Evolutionary conservation across 1,140 invertebrate genomes (phyloP).

Genomic region (Trinorchestia longiramus): DNA sequence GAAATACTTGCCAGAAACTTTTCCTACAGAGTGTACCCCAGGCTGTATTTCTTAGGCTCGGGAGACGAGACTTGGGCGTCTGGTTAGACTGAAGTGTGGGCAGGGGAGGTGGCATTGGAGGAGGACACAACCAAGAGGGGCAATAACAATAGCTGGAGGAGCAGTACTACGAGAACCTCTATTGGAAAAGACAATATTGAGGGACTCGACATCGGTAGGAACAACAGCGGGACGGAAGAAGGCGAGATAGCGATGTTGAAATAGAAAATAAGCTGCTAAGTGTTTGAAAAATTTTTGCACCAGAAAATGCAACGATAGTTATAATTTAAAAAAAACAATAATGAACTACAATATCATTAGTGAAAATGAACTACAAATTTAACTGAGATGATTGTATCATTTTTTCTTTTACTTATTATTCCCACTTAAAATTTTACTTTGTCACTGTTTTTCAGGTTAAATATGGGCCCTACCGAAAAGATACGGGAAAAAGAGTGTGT

Average conservation of each 20-base stretch:
- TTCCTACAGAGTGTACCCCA: background rate
- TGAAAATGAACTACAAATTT: background rate
- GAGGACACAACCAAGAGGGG: background rate
- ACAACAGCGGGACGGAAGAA: background rate
- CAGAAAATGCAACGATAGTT: background rate
- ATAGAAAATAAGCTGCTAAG: background rate
- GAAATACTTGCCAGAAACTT: constrained; percentile 39
- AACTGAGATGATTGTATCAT: background rate
- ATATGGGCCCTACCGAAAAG: too few species aligned
- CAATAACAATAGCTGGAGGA: background rate
- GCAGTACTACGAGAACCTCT: background rate
- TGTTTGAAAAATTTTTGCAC: background rate
- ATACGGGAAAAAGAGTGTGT: background rate
- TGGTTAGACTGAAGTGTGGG: background rate
- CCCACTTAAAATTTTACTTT: background rate
- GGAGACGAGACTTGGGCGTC: background rate
- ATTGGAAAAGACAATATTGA: constrained; percentile 2
- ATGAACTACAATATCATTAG: background rate
- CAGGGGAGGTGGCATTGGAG: background rate
- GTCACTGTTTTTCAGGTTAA: too few species aligned
- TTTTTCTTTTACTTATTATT: background rate
- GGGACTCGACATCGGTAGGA: background rate
- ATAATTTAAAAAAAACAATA: background rate
- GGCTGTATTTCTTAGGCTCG: constrained; percentile 6
- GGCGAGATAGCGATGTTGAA: background rate